Base-by-base conservation (phyloP, 2,888 invertebrate genomes). In the Luffia ferchaultella region DNA sequence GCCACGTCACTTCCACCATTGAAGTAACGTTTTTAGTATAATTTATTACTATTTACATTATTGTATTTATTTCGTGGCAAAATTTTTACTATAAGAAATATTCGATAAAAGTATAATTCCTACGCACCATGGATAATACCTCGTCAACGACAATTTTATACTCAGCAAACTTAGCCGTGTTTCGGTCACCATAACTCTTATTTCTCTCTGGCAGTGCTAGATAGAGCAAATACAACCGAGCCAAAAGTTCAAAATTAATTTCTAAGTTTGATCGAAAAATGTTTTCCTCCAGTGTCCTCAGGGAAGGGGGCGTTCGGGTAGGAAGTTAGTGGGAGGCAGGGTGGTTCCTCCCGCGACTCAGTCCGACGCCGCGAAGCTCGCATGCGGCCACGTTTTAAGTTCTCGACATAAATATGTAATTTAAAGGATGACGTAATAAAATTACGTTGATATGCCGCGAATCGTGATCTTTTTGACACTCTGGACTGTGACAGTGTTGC, bases 231-330 rank as follows among this genome's bases (percentile, higher is more conserved):
- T 30, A 30, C 30, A 30, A 30, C 30, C 30, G 69, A 68, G 66
- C 62, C 63, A 64, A 62, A 72, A 76, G 71, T 76, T 75, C 64
- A 64, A 76, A 76, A 76, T 76, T 76, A 77, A 76, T 76, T 75
- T 75, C 63, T 55, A 75, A 76, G 69, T 77, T 77, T 71, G 70
- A 76, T 75, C 68, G 74, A 75, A 76, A 75, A 76, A 74, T 75
- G 64, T 72, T 73, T 68, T 68, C 59, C 65, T 63, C 63, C 30
- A 30, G 30, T 63, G 60, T 62, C 69, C 64, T 60, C 59, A 62
- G 30, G 30, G 12, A 12, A 30, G 30, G 12, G 30, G 30, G 30
- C 30, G 12, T 30, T 30, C 12, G 60, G 68, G 60, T 57, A 59
- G 60, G 57, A 58, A 56, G 54, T 59, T 52, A 58, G 50, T 51